phyloP scores from a whole-genome alignment of 2,797 vertebrate genomes.

The Echiichthys vipera region DNA sequence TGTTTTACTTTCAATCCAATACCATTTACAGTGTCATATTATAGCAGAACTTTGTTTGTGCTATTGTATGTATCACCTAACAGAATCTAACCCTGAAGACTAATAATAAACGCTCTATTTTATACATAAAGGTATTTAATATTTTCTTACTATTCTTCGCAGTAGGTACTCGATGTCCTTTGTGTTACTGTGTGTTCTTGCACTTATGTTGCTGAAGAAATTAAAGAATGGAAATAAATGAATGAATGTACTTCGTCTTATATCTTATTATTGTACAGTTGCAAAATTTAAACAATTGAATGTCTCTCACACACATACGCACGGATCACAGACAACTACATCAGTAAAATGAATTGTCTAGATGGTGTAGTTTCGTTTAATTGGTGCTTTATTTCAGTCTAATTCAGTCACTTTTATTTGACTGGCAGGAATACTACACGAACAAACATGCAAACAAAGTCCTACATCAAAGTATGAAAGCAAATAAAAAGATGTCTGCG shows the following conservation, averaged over 20 bases:
- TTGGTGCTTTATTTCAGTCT: constrained; percentile 6
- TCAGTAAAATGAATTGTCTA: neutral
- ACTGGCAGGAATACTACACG: constrained; percentile 4
- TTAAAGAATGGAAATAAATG: too few species aligned
- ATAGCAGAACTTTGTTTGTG: too few species aligned
- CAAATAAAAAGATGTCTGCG: constrained; percentile 37
- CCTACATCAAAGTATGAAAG: constrained; percentile 43
- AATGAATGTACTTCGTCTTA: neutral
- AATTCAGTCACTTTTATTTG: neutral
- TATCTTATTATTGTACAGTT: too few species aligned
- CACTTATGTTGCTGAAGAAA: neutral
- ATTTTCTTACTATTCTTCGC: neutral
- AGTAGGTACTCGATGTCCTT: neutral
- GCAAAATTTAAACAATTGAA: too few species aligned
- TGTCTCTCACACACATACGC: neutral
- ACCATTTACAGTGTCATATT: too few species aligned
- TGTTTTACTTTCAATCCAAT: too few species aligned
- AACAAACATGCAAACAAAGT: constrained; percentile 43
- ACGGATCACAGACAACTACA: neutral
- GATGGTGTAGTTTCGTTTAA: neutral
- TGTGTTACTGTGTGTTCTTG: neutral
- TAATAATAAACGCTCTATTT: too few species aligned
- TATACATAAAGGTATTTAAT: neutral
- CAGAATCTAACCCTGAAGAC: too few species aligned
- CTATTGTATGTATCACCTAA: too few species aligned